phyloP scores from a whole-genome alignment of 2,888 invertebrate genomes.

The Mactromeris polynyma region DNA sequence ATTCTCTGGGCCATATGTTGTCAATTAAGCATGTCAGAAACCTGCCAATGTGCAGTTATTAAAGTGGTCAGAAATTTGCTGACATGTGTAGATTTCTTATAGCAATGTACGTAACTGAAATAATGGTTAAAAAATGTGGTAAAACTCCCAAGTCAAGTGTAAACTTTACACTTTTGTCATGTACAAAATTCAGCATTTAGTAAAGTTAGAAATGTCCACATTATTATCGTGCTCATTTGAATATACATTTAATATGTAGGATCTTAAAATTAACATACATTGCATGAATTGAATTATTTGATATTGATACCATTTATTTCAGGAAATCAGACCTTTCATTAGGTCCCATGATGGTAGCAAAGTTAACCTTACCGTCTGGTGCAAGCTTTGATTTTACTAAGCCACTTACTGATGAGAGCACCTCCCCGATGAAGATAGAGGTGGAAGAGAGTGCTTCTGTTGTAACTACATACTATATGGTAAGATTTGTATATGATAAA shows the following conservation, averaged over 20 bases:
- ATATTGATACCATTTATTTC: background rate
- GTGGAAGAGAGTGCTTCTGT: background rate
- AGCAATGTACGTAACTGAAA: too few species aligned
- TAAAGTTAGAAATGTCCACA: background rate
- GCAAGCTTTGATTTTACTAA: background rate
- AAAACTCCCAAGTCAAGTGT: background rate
- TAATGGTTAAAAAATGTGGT: too few species aligned
- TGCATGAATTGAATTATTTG: too few species aligned
- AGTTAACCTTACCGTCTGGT: background rate
- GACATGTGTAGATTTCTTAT: too few species aligned
- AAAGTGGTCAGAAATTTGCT: too few species aligned
- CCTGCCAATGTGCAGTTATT: too few species aligned
- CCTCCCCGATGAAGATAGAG: background rate
- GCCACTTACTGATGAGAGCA: background rate
- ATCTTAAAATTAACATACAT: too few species aligned
- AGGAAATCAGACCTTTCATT: background rate
- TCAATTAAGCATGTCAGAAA: too few species aligned
- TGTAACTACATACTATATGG: constrained; percentile 15
- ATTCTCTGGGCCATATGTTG: too few species aligned
- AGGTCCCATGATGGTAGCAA: constrained; percentile 20
- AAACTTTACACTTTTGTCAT: too few species aligned
- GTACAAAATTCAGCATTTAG: background rate
- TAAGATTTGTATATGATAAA: background rate
- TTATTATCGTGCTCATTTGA: background rate
- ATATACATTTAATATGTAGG: background rate